Base-by-base conservation (phyloP, 2,113 vertebrate genomes). In the Thinocorus orbignyianus region DNA sequence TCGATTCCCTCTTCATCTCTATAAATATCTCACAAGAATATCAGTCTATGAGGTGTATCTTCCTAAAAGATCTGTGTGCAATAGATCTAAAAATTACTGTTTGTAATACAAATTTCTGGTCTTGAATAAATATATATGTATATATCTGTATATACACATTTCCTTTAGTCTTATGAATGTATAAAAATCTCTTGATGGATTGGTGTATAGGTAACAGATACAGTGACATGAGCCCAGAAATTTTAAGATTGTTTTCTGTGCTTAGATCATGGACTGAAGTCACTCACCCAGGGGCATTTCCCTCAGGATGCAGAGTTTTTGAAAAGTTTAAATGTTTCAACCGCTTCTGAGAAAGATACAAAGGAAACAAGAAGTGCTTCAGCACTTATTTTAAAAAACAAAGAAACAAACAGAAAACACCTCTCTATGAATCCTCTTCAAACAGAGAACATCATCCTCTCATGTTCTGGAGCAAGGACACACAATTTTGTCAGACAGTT, bases 401-500 rank as follows among this genome's bases (percentile, higher is more conserved):
- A 9, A 6, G 7, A 17, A 13, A 11, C 16, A 4, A 8, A 8
- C 19, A 2, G 0, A 28, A 24, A 51, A 9, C 11, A 18, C 11
- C 3, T 48, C 6, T 37, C 57, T 64, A 4, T 52, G 23, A 55
- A 2, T 64, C 17, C 42, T 41, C 37, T 57, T 91, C 57, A 6
- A 61, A 35, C 8, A 74, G 26, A 72, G 17, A 82, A 16, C 17
- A 68, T 82, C 17, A 23, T 18, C 9, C 23, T 55, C 7, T 39
- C 7, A 31, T 19, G 8, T 13, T 72, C 41, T 82, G 39, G 22
- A 88, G 17, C 15, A 78, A 78, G 35, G 6, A 39, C 17, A 18
- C 3, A 39, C 1, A 39, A 7, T 77, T 85, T 86, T 66, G 8
- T 7, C 17, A 22, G 1, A 14, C 7, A 83, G 4, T 55, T 68